Base-by-base conservation (phyloP, 2,888 invertebrate species). In the Campoplex capitator region DNA sequence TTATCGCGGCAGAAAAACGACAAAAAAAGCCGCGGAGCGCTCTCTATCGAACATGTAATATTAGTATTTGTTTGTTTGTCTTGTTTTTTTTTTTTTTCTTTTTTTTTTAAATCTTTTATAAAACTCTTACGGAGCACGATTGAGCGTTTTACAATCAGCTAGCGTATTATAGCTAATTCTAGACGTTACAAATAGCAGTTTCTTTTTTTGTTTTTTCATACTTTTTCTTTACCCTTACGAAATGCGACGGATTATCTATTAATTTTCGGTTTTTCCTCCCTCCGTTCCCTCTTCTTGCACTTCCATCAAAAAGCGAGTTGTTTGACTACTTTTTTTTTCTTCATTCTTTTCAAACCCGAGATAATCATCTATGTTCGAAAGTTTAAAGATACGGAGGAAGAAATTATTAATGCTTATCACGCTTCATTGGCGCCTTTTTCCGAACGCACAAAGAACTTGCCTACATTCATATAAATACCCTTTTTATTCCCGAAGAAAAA, bases 141-240 rank as follows among this genome's bases (percentile, higher is more conserved):
- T 77, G 78, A 84, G 84, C 74, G 77, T 85, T 75, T 75, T 83
- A 83, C 84, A 82, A 84, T 84, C 82, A 78, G 87, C 87, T 84
- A 87, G 87, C 87, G 82, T 77, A 16, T 74, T 79, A 84, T 76
- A 87, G 84, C 84, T 87, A 87, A 87, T 87, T 79, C 87, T 87
- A 84, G 58, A 83, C 75, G 76, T 82, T 84, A 82, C 81, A 70
- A 84, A 79, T 84, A 73, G 87, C 78, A 79, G 62, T 82, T 76
- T 76, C 48, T 68, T 67, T 65, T 56, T 74, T 58, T 28, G 11
- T 71, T 35, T 62, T 62, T 32, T 32, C 9, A 32, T 7, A 28
- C 32, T 56, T 45, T 58, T 68, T 54, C 58, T 71, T 76, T 74
- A 65, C 81, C 78, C 81, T 87, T 77, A 82, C 70, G 82, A 83